Conservation (phyloP, 2,797 vertebrate genomes). For the Chelidonichthys spinosus region DNA sequence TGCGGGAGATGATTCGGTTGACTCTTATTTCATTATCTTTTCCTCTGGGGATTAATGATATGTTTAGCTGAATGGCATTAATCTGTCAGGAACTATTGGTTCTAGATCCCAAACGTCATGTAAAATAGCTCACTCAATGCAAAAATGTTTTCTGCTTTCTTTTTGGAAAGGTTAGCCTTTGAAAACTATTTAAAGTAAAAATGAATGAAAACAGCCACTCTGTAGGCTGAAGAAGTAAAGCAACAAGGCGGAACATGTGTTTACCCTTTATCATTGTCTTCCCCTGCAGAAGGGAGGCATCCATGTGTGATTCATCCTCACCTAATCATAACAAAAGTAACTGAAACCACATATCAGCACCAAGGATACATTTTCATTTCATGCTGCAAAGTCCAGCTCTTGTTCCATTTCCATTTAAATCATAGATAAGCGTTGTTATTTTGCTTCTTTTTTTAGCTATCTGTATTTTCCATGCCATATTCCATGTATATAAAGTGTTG, state of each 20-base stretch:
- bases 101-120: slow-evolving; percentile 40
- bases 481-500: slow-evolving; percentile 11
- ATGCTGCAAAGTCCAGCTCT: slow-evolving; percentile 32
- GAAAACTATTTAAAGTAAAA: slow-evolving; percentile 22
- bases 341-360: slow-evolving; percentile 45
- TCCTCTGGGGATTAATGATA: slow-evolving; percentile 28
- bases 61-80: slow-evolving; percentile 38
- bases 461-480: slow-evolving; percentile 33
- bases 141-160: background rate
- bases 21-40: slow-evolving; percentile 31
- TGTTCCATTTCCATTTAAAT: slow-evolving; percentile 77
- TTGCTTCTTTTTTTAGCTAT: slow-evolving; percentile 6
- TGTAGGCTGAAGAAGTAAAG: slow-evolving; percentile 29
- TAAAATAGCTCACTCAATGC: slow-evolving; percentile 11
- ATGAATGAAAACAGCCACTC: slow-evolving; percentile 23
- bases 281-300: slow-evolving; percentile 7
- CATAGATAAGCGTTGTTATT: slow-evolving; percentile 43
- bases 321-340: slow-evolving; percentile 53
- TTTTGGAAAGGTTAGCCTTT: background rate
- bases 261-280: slow-evolving; percentile 34
- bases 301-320: slow-evolving; percentile 32
- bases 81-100: slow-evolving; percentile 47
- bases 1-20: slow-evolving; percentile 24
- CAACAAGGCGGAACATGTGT: slow-evolving; percentile 23
- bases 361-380: slow-evolving; percentile 57